Percentiles rank a stretch among this genome's conserved stretches.
These are phyloP conservation scores for Calidris pugnax DNA, from an alignment of 2,113 vertebrate genomes.

Conservation along the genomic window DNA sequence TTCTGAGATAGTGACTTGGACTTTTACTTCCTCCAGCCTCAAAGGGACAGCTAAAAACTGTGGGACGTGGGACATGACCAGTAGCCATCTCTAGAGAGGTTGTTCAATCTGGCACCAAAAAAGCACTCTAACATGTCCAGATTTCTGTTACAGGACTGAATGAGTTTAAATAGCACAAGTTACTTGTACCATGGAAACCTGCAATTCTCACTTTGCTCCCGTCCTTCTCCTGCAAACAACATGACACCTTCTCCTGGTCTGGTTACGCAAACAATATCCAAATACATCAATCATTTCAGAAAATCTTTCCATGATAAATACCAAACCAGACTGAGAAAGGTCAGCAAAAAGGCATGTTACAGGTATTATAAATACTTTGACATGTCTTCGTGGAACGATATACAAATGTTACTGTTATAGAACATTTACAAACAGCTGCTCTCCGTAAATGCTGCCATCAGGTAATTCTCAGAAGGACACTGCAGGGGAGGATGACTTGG, in stretches of 20 bases:
- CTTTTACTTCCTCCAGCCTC: neutral
- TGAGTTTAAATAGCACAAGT: neutral
- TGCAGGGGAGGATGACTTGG: neutral
- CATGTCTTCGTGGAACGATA: neutral
- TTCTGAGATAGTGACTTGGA: neutral
- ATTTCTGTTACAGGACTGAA: neutral
- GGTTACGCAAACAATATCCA: neutral
- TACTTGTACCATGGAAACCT: neutral
- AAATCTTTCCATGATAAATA: slow-evolving; percentile 39
- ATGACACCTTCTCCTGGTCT: neutral
- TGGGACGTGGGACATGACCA: neutral
- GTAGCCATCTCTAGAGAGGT: neutral
- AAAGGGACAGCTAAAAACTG: neutral
- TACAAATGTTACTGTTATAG: neutral
- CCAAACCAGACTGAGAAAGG: slow-evolving; percentile 46
- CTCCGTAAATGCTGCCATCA: neutral
- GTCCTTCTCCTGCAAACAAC: neutral
- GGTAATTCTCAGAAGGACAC: neutral
- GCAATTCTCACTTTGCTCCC: neutral
- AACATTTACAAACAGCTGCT: neutral
- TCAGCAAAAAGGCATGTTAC: slow-evolving; percentile 9
- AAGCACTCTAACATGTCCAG: neutral
- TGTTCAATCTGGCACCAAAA: neutral
- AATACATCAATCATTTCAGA: slow-evolving; percentile 30
- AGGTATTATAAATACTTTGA: neutral